Evolutionary conservation across 1,140 invertebrate genomes (phyloP).

Genomic region (Zaprionus ornatus): DNA sequence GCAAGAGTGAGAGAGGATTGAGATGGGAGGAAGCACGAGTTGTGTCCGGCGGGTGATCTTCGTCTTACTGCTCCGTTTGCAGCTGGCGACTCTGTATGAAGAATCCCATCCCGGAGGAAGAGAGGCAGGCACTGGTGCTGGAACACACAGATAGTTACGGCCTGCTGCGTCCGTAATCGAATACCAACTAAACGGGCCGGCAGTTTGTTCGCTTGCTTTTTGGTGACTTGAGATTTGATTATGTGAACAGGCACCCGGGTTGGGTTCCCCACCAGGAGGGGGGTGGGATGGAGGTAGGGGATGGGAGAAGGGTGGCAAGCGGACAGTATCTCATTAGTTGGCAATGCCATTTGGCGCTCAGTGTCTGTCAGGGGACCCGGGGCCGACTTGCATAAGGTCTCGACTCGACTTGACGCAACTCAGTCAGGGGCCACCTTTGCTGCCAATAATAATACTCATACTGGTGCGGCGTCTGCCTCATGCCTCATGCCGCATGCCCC

Average conservation of each 20-base stretch:
- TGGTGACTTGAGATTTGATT: slow-evolving; percentile 73
- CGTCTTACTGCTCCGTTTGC: slow-evolving; percentile 63
- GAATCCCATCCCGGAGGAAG: slow-evolving; percentile 57
- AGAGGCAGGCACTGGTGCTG: no score
- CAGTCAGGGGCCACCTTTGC: slow-evolving; percentile 65
- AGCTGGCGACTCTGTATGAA: slow-evolving; percentile 64
- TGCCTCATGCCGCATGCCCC: slow-evolving; percentile 31
- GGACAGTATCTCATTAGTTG: slow-evolving; percentile 70
- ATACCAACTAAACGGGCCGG: slow-evolving; percentile 59
- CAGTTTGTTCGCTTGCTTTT: slow-evolving; percentile 54
- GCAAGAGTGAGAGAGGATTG: background rate
- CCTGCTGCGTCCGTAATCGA: slow-evolving; percentile 63
- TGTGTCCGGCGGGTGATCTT: background rate
- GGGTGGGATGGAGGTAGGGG: background rate
- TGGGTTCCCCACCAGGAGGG: background rate
- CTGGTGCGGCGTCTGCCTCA: background rate
- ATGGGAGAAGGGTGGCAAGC: background rate
- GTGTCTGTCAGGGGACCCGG: slow-evolving; percentile 19
- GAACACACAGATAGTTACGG: slow-evolving; percentile 8
- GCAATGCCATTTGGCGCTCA: slow-evolving; percentile 62
- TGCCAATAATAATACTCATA: slow-evolving; percentile 74
- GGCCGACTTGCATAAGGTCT: slow-evolving; percentile 67
- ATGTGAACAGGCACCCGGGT: slow-evolving; percentile 44
- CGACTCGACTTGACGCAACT: slow-evolving; percentile 53
- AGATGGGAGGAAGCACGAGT: background rate